Evolutionary conservation across 2,888 invertebrate species (phyloP).

Genomic region (Linnaemya tessellans): DNA sequence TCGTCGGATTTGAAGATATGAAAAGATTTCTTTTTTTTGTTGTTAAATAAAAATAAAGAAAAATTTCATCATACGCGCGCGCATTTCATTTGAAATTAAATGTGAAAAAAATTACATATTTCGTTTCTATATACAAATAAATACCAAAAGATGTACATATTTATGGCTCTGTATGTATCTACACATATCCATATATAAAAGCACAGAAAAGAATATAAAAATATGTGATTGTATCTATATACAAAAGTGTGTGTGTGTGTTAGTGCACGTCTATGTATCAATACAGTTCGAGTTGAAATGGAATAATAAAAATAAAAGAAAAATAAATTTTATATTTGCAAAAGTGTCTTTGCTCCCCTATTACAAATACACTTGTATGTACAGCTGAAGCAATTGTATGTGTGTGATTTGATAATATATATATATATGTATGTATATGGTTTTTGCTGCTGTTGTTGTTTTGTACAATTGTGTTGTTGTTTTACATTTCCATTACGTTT

Average conservation of each 20-base stretch:
- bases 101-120: constrained; percentile 41
- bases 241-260: constrained; percentile 23
- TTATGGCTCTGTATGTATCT: no score
- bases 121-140: constrained; percentile 57
- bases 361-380: constrained; percentile 28
- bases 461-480: constrained; percentile 70
- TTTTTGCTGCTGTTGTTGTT: not conserved
- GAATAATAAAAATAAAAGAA: constrained; percentile 38
- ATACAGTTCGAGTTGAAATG: constrained; percentile 53
- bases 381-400: constrained; percentile 42
- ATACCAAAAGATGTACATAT: constrained; percentile 31
- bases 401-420: constrained; percentile 38
- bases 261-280: constrained; percentile 36
- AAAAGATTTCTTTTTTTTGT: constrained; percentile 18
- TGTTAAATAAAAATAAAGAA: constrained; percentile 28
- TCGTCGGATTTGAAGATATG: constrained; percentile 60
- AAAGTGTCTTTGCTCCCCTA: constrained; percentile 65
- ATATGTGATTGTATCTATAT: constrained; percentile 12
- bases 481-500: constrained; percentile 72
- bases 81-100: constrained; percentile 64
- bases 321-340: constrained; percentile 51
- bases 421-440: no score
- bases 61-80: constrained; percentile 62
- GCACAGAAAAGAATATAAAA: constrained; percentile 8
- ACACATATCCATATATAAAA: not conserved